Percentiles rank a stretch among this genome's conserved stretches.
Conservation (phyloP, 2,113 vertebrate genomes). For the Capra hircus region DNA sequence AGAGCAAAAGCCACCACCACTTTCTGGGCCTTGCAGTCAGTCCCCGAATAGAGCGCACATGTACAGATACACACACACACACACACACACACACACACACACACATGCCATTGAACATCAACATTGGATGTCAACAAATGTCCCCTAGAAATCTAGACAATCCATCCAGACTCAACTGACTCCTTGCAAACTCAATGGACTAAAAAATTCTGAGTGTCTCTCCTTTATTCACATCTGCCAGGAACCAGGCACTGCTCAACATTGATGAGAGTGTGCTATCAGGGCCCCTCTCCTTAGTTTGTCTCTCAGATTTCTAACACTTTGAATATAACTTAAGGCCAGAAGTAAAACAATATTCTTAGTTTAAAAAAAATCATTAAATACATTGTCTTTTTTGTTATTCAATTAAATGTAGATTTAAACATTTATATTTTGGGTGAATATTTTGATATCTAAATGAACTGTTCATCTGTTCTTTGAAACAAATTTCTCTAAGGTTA, state of each 20-base stretch:
- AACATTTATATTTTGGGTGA: background rate
- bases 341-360: background rate
- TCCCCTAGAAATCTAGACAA: background rate
- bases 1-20: background rate
- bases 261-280: background rate
- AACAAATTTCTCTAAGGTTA: background rate
- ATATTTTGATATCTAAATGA: background rate
- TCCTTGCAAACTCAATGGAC: background rate
- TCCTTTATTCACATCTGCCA: background rate
- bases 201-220: background rate
- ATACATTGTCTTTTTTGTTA: background rate
- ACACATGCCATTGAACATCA: background rate
- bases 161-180: background rate
- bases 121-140: background rate
- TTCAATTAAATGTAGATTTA: background rate
- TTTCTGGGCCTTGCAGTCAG: background rate
- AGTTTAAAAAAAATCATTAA: background rate
- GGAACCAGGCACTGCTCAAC: background rate
- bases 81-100: background rate
- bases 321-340: background rate
- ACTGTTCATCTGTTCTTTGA: slow-evolving; percentile 14
- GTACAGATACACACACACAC: no score
- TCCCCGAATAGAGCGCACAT: background rate
- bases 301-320: background rate
- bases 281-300: background rate